Percentiles rank a stretch among this genome's conserved stretches.
phyloP scores from a whole-genome alignment of 2,888 invertebrate species.

The Cephonodes hylas region DNA sequence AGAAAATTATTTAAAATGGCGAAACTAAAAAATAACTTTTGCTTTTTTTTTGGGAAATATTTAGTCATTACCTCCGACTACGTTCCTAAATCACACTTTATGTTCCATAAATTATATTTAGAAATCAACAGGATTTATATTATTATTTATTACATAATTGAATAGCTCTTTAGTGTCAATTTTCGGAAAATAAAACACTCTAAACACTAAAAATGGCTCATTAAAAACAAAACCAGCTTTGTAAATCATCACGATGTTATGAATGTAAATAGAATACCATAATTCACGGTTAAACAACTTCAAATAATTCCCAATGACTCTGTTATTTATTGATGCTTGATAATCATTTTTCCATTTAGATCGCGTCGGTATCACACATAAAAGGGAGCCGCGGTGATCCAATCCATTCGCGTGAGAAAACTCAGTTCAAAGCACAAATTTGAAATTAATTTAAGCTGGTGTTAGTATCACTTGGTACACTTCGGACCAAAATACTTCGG shows the following conservation, averaged over 20 bases:
- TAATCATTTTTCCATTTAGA: constrained; percentile 45
- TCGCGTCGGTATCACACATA: constrained; percentile 36
- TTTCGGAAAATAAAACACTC: background rate
- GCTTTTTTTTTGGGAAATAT: too few species aligned
- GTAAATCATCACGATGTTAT: constrained; percentile 28
- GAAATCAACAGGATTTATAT: too few species aligned
- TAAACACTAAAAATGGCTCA: background rate
- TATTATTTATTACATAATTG: too few species aligned
- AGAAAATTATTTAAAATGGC: too few species aligned
- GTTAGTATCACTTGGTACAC: constrained; percentile 42
- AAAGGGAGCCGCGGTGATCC: constrained; percentile 40
- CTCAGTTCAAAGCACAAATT: constrained; percentile 48
- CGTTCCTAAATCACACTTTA: too few species aligned
- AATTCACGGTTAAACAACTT: constrained; percentile 33
- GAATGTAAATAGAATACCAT: constrained; percentile 35
- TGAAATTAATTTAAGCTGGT: constrained; percentile 59
- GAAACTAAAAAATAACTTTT: too few species aligned
- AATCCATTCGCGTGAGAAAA: constrained; percentile 59
- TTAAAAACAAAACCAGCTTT: constrained; percentile 8
- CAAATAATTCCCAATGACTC: constrained; percentile 38
- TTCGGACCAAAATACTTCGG: constrained; percentile 24
- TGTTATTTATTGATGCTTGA: constrained; percentile 39
- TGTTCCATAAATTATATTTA: too few species aligned
- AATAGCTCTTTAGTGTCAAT: background rate
- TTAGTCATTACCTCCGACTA: too few species aligned